phyloP scores from a whole-genome alignment of 2,888 invertebrate species.

The Congeria kusceri region DNA sequence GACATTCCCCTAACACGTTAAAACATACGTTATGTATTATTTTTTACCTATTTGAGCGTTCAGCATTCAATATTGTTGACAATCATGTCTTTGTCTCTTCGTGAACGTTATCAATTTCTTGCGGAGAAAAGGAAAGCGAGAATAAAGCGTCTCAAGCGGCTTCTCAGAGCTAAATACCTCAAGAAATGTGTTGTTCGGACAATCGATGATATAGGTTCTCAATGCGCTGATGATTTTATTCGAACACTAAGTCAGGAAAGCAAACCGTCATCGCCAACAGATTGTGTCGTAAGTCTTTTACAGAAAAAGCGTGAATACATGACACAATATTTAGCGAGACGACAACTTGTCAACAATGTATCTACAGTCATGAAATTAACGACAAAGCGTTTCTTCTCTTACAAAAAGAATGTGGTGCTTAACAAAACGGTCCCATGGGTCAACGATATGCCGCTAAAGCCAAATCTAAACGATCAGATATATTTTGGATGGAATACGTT shows the following conservation, averaged over 20 bases:
- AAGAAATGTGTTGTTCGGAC: neutral
- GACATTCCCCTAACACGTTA: too few species aligned
- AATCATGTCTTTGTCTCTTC: slow-evolving; percentile 7
- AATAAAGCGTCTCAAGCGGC: slow-evolving; percentile 7
- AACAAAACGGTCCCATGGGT: slow-evolving; percentile 9
- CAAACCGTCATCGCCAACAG: neutral
- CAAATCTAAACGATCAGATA: slow-evolving; percentile 7
- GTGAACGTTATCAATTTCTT: neutral
- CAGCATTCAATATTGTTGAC: too few species aligned
- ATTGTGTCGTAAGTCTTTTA: neutral
- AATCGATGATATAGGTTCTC: neutral
- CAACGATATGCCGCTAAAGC: slow-evolving; percentile 22
- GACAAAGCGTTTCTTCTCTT: slow-evolving; percentile 19
- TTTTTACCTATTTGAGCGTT: too few species aligned
- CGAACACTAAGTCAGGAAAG: neutral
- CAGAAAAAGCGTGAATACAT: slow-evolving; percentile 30
- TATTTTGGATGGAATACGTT: slow-evolving; percentile 18
- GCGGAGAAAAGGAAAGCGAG: neutral
- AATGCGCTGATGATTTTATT: slow-evolving; percentile 16
- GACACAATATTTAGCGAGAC: slow-evolving; percentile 14
- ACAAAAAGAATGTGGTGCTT: slow-evolving; percentile 14
- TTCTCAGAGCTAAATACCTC: slow-evolving; percentile 11
- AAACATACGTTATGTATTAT: too few species aligned
- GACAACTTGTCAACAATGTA: slow-evolving; percentile 19
- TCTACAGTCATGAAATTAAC: slow-evolving; percentile 1